Base-by-base conservation (phyloP, 2,888 invertebrate species). In the Epistrophe grossulariae region DNA sequence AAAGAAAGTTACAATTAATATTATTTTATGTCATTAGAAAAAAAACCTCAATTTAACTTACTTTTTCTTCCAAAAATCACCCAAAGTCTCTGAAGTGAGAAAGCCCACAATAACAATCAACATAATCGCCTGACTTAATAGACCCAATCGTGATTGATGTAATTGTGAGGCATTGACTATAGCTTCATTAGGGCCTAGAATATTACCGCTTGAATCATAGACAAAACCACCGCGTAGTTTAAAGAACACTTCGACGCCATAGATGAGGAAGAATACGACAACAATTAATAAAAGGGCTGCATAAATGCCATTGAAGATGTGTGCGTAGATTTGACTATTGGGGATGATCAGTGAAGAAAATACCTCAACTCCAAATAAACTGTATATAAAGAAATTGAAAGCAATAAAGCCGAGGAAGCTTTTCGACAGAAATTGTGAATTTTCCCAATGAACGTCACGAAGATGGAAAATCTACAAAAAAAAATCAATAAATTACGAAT, bases 11-110 rank as follows among this genome's bases (percentile, higher is more conserved):
- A 24, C 7, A 15, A 15, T 28, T 2, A n/a, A 9, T 15, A 55
- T 45, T 45, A 28, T 15, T 10, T 52, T 6, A 24, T n/a, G n/a
- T n/a, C n/a, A 19, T 1, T 19, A 3, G 11, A 13, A 13, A 1
- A n/a, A 4, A 1, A 70, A 43, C 1, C 10, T 9, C 0, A 17
- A n/a, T 2, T 28, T 8, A 10, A 94, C 95, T 94, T 90, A 97
- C 97, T 98, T 98, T 89, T 96, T 95, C 93, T 98, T 98, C 98
- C 98, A 98, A 93, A 98, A 96, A 93, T 97, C 97, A 89, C 97
- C 97, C 85, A 98, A 94, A 0, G 98, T 98, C 93, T 98, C 98
- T 8, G 97, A 97, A 89, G 97, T 96, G 38, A 98, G 95, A 93
- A 98, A 98, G 59, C 97, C 96, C 8, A 97, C 97, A 89, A 98